A percentile compares a stretch with the other conserved stretches of the same genome.
These are phyloP conservation scores for Phrynosoma blainvillii DNA, from an alignment of 2,113 vertebrate species.

Conservation along the genomic window DNA sequence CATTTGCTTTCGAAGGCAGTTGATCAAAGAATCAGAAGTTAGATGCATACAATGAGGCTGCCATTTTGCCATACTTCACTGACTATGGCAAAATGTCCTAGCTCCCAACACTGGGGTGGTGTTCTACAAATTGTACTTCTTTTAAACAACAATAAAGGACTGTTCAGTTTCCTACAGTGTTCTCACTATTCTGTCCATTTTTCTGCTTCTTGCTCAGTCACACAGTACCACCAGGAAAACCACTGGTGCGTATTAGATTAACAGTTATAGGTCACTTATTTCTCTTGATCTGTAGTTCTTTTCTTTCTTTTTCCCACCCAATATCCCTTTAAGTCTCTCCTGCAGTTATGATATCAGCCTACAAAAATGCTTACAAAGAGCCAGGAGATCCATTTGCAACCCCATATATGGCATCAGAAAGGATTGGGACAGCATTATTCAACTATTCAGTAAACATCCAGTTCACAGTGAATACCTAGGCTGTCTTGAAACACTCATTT, in stretches of 20 bases:
- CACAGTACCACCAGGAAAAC: slow-evolving; percentile 26
- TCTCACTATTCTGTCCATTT: slow-evolving; percentile 36
- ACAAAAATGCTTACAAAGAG: slow-evolving; percentile 59
- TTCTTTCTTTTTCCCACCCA: slow-evolving; percentile 34
- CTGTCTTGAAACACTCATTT: slow-evolving; percentile 42
- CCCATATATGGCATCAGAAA: slow-evolving; percentile 12
- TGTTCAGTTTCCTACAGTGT: slow-evolving; percentile 40
- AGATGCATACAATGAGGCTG: not conserved
- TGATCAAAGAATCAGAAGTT: not conserved
- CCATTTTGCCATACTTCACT: not conserved
- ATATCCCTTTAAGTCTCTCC: slow-evolving; percentile 55
- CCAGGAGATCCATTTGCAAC: not conserved
- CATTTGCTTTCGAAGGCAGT: too few relatives aligned
- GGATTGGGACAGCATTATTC: slow-evolving; percentile 20
- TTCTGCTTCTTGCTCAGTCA: not conserved
- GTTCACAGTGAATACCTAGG: slow-evolving; percentile 35
- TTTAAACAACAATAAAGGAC: slow-evolving; percentile 8
- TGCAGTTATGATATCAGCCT: slow-evolving; percentile 65
- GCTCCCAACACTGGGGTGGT: not conserved
- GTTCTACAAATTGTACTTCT: not conserved
- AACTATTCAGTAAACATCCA: slow-evolving; percentile 44
- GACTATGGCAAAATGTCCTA: not conserved
- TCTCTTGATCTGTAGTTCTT: slow-evolving; percentile 46
- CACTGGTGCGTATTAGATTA: slow-evolving; percentile 38
- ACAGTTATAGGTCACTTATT: slow-evolving; percentile 42